Evolutionary conservation across 1,140 invertebrate genomes (phyloP).

Genomic region (Mesaphorura yosii): DNA sequence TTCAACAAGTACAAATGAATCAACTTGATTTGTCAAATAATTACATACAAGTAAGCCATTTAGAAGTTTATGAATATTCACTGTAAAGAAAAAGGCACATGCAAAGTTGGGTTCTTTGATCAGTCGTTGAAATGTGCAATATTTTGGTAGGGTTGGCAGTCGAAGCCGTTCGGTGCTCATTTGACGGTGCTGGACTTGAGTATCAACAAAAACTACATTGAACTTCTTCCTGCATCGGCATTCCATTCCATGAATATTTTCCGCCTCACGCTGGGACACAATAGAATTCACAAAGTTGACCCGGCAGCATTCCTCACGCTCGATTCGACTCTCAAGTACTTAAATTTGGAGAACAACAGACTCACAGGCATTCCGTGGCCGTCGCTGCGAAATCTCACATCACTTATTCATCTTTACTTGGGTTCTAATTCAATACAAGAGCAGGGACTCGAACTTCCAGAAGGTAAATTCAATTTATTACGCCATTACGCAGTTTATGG

Average conservation of each 20-base stretch:
- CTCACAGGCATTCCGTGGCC: slow-evolving; percentile 24
- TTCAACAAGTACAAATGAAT: slow-evolving; percentile 24
- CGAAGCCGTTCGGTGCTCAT: slow-evolving; percentile 24
- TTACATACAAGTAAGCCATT: slow-evolving; percentile 27
- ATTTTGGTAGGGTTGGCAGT: slow-evolving; percentile 29
- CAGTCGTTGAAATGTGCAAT: too few species aligned
- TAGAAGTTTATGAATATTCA: too few species aligned
- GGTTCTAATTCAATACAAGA: slow-evolving; percentile 26
- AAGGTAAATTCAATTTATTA: slow-evolving; percentile 26
- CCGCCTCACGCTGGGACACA: slow-evolving; percentile 28
- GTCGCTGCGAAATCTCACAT: slow-evolving; percentile 21
- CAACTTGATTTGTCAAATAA: slow-evolving; percentile 31
- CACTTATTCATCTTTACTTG: slow-evolving; percentile 31
- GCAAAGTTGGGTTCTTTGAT: too few species aligned
- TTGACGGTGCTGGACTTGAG: slow-evolving; percentile 30
- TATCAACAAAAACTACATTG: slow-evolving; percentile 29
- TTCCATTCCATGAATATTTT: slow-evolving; percentile 30
- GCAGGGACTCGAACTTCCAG: slow-evolving; percentile 18
- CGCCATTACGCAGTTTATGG: too few species aligned
- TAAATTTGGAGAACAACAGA: slow-evolving; percentile 31
- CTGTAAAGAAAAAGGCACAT: too few species aligned
- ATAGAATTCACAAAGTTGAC: slow-evolving; percentile 26
- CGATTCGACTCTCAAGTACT: slow-evolving; percentile 24
- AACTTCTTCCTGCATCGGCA: slow-evolving; percentile 24
- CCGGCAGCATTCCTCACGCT: slow-evolving; percentile 19